These are phyloP conservation scores for Manis pentadactyla DNA, from an alignment of 2,797 vertebrate genomes.

Conservation along the genomic window DNA sequence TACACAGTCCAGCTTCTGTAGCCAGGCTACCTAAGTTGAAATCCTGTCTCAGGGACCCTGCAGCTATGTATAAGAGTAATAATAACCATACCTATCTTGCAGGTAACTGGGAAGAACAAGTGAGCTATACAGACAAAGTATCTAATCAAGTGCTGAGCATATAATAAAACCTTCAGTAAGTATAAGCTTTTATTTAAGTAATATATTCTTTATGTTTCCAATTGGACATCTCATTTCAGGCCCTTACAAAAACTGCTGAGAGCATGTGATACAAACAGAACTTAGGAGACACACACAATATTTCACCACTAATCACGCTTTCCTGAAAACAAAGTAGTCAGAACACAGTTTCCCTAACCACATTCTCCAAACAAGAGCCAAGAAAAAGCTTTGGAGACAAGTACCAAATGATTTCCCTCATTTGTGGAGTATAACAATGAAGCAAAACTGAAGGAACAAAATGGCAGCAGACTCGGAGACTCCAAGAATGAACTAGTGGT, in stretches of 20 bases:
- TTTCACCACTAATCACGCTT: background rate
- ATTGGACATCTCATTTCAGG: background rate
- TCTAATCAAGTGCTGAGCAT: background rate
- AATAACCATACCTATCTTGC: background rate
- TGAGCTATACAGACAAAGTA: background rate
- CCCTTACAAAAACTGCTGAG: background rate
- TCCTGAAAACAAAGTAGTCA: background rate
- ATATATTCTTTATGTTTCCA: background rate
- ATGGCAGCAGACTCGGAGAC: too few relatives aligned
- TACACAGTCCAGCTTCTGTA: background rate
- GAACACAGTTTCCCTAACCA: constrained; percentile 25
- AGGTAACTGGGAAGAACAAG: constrained; percentile 50
- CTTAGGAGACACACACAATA: background rate
- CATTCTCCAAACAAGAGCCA: background rate
- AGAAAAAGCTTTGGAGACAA: background rate
- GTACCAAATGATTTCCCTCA: too few relatives aligned
- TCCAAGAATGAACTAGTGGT: too few relatives aligned
- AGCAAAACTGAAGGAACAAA: too few relatives aligned
- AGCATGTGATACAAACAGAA: constrained; percentile 4
- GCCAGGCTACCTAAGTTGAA: background rate
- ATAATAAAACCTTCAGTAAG: background rate
- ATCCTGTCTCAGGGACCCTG: background rate
- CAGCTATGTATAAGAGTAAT: background rate
- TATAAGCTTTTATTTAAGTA: constrained; percentile 32
- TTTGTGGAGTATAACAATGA: too few relatives aligned